Conservation (phyloP, 92 coral and sea anemone genomes). For the Pocillopora grandis region DNA sequence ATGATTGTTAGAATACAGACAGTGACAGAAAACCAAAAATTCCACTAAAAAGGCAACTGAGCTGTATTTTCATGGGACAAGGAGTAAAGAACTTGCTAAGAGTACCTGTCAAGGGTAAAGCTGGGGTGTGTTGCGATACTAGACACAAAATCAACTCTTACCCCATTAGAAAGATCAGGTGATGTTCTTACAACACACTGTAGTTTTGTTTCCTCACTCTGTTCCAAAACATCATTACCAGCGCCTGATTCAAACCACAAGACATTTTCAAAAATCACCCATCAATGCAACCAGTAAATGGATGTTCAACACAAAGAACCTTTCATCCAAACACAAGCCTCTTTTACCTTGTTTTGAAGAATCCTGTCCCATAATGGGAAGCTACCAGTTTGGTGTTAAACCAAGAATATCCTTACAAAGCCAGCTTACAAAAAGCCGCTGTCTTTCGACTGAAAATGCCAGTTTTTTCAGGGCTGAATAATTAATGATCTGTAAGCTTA, state of each 20-base stretch:
- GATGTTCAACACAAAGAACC: slow-evolving; percentile 19
- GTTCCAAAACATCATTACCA: slow-evolving; percentile 86
- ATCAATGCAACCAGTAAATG: slow-evolving; percentile 34
- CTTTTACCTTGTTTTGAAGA: slow-evolving; percentile 81
- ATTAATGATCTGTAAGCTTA: slow-evolving; percentile 48
- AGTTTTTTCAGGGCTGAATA: slow-evolving; percentile 47
- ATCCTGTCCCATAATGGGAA: slow-evolving; percentile 89
- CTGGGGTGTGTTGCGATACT: slow-evolving; percentile 16
- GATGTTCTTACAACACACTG: slow-evolving; percentile 86
- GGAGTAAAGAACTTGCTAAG: background rate
- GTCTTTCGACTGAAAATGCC: slow-evolving; percentile 21
- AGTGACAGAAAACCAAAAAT: background rate
- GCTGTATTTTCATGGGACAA: background rate
- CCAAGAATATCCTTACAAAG: background rate
- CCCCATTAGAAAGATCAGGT: slow-evolving; percentile 58
- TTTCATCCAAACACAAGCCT: slow-evolving; percentile 13
- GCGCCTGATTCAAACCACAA: slow-evolving; percentile 66
- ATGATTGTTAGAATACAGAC: background rate
- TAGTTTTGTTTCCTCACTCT: slow-evolving; percentile 88
- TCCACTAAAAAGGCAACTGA: background rate
- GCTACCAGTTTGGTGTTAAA: background rate
- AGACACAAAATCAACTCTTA: slow-evolving; percentile 46
- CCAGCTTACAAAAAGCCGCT: background rate
- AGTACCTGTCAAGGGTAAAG: slow-evolving; percentile 20
- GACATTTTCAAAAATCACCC: slow-evolving; percentile 42